These are phyloP conservation scores for Xerus inauris DNA, from an alignment of 2,113 vertebrate genomes.

Conservation along the genomic window DNA sequence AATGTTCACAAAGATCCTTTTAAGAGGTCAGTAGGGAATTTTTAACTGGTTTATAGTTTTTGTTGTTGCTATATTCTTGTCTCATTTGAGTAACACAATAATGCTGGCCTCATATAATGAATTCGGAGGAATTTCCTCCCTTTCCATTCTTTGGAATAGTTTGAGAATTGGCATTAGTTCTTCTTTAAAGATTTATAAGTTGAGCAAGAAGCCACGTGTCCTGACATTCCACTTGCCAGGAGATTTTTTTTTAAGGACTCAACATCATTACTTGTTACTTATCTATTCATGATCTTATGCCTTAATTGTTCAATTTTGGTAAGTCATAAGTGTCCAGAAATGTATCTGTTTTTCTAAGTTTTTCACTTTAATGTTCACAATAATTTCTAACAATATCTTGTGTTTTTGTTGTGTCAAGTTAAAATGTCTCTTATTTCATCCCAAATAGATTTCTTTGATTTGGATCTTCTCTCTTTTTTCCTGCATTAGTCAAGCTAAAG, in stretches of 20 bases:
- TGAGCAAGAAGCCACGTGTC: not conserved
- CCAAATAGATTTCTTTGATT: not conserved
- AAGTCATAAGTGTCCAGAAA: not conserved
- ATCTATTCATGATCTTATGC: not conserved
- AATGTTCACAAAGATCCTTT: not conserved
- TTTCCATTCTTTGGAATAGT: not conserved
- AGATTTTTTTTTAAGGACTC: not conserved
- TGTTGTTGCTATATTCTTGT: not conserved
- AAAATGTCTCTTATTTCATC: not conserved
- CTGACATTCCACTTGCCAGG: not conserved
- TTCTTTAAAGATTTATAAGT: not conserved
- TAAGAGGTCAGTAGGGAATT: not conserved
- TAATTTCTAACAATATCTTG: not conserved
- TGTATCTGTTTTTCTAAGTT: not conserved
- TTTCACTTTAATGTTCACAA: not conserved
- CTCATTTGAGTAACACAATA: not conserved
- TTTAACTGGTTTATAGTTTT: not conserved
- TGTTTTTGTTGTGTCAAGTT: not conserved
- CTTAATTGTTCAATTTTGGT: not conserved
- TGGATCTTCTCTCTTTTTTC: not conserved
- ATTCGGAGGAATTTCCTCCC: not conserved
- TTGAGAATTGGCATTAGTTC: not conserved
- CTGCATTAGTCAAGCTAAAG: not conserved
- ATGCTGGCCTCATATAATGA: not conserved
- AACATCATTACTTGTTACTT: not conserved